These are phyloP conservation scores for Synanthedon formicaeformis DNA, from an alignment of 2,888 invertebrate species.

Conservation along the genomic window DNA sequence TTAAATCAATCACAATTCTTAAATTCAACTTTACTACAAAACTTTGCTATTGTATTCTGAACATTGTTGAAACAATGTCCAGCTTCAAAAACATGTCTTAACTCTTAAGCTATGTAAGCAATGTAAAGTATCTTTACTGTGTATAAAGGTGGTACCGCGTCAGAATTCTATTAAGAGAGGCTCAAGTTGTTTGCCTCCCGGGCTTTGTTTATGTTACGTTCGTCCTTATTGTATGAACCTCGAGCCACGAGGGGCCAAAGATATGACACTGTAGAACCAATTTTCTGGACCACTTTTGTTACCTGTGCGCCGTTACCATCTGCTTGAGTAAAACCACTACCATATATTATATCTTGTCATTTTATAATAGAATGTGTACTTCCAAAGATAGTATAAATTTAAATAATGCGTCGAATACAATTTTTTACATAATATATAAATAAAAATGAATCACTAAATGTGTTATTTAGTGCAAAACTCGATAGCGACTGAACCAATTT, in stretches of 20 bases:
- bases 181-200: conserved; percentile 44
- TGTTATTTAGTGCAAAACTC: no score
- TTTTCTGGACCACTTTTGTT: conserved; percentile 27
- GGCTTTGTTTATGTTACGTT: conserved; percentile 48
- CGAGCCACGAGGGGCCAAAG: conserved; percentile 12
- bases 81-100: conserved; percentile 11
- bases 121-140: conserved; percentile 38
- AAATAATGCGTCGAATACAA: no score
- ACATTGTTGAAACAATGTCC: conserved; percentile 19
- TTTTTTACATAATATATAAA: no score
- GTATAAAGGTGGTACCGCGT: conserved; percentile 34
- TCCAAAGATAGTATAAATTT: no score
- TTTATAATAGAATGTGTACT: no score
- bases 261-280: conserved; percentile 38
- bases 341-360: no score
- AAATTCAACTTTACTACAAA: no score
- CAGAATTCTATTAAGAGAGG: conserved; percentile 54
- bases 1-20: no score
- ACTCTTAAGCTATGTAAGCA: conserved; percentile 14
- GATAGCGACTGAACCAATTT: no score
- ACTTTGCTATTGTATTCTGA: neutral
- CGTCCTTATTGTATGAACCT: conserved; percentile 39
- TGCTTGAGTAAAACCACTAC: conserved; percentile 11
- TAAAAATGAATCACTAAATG: no score
- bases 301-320: conserved; percentile 27